A percentile compares a stretch with the other conserved stretches of the same genome.
Evolutionary conservation across 2,888 invertebrate genomes (phyloP).

Genomic region (Camptogramma bilineatum): DNA sequence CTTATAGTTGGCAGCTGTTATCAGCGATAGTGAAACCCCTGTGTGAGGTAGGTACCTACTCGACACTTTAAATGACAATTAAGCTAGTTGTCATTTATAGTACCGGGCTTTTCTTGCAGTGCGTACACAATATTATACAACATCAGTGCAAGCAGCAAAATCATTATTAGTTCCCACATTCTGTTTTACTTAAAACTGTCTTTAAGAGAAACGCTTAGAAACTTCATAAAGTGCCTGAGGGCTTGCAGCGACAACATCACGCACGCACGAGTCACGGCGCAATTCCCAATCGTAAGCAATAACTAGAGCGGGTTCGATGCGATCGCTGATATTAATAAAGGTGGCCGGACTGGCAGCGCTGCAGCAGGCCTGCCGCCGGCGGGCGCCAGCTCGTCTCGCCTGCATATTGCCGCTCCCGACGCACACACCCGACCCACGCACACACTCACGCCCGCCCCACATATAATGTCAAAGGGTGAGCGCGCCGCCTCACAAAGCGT

Average conservation of each 20-base stretch:
- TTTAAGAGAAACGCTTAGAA: constrained; percentile 32
- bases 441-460: constrained; percentile 61
- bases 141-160: constrained; percentile 9
- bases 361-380: constrained; percentile 47
- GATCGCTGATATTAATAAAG: constrained; percentile 72
- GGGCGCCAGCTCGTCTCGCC: constrained; percentile 71
- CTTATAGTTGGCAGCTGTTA: too few species aligned
- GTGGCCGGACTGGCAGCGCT: constrained; percentile 38
- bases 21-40: too few species aligned
- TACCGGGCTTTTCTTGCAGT: background rate
- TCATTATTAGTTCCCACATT: constrained; percentile 8
- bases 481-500: constrained; percentile 85
- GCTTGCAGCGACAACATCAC: constrained; percentile 33
- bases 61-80: too few species aligned
- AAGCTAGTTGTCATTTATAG: too few species aligned
- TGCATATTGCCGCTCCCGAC: constrained; percentile 64
- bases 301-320: constrained; percentile 45
- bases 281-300: constrained; percentile 34
- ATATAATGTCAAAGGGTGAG: constrained; percentile 85
- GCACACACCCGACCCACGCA: constrained; percentile 54
- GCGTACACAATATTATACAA: constrained; percentile 4
- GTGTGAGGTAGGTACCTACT: too few species aligned
- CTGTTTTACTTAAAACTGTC: constrained; percentile 23
- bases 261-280: constrained; percentile 23
- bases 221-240: constrained; percentile 50